Evolutionary conservation across 2,888 invertebrate species (phyloP).

Genomic region (Eupithecia insigniata): DNA sequence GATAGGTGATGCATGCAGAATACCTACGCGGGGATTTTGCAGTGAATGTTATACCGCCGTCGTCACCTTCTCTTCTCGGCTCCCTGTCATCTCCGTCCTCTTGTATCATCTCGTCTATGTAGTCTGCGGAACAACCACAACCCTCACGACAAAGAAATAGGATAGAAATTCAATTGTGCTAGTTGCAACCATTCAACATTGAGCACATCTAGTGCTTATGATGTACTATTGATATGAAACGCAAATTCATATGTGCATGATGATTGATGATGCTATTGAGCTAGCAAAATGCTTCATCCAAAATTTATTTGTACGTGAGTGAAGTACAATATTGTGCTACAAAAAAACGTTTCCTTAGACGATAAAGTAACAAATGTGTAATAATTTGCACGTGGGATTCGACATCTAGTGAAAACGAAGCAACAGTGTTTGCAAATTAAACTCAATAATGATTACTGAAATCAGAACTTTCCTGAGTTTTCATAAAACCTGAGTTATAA

Average conservation of each 20-base stretch:
- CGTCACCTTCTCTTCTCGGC: constrained; percentile 86
- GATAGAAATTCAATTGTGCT: constrained; percentile 36
- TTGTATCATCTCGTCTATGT: constrained; percentile 92
- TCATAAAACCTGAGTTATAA: not conserved
- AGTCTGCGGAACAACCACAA: constrained; percentile 84
- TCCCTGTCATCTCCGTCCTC: constrained; percentile 82
- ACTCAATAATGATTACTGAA: constrained; percentile 54
- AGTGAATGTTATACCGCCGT: constrained; percentile 95
- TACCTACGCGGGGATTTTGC: constrained; percentile 94
- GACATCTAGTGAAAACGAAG: constrained; percentile 60
- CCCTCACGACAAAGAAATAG: constrained; percentile 34
- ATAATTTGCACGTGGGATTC: constrained; percentile 36
- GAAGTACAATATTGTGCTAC: constrained; percentile 31
- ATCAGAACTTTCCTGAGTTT: constrained; percentile 15
- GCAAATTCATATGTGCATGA: not conserved
- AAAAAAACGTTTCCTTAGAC: constrained; percentile 36
- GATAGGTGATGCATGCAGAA: constrained; percentile 73
- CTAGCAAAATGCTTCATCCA: not conserved
- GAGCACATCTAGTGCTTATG: not conserved
- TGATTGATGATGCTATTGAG: not conserved
- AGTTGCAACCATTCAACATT: constrained; percentile 17
- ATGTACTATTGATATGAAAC: not conserved
- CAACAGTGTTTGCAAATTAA: constrained; percentile 63
- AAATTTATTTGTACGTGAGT: not conserved
- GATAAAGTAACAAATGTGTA: constrained; percentile 39